phyloP scores from a whole-genome alignment of 1,140 invertebrate species.

The Lamellibrachia luymesi region DNA sequence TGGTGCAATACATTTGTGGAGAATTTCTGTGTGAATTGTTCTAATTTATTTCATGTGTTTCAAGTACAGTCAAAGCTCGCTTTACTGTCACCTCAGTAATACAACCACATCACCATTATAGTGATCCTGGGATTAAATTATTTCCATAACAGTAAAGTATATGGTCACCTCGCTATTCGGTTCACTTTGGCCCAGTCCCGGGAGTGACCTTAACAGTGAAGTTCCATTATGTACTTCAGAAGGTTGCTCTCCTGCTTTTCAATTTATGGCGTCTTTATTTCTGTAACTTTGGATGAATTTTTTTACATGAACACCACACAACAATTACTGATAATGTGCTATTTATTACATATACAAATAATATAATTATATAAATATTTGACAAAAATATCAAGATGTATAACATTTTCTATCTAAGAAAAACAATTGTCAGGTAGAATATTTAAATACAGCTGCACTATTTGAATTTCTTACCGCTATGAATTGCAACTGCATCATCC shows the following conservation, averaged over 20 bases:
- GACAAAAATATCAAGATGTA: not conserved
- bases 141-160: too few species aligned
- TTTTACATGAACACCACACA: too few species aligned
- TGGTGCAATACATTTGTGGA: not conserved
- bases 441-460: not conserved
- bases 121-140: not conserved
- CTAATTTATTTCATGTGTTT: not conserved
- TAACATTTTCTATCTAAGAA: slow-evolving; percentile 41
- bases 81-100: not conserved
- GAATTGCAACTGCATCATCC: not conserved
- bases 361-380: slow-evolving; percentile 21
- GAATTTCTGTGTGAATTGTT: not conserved
- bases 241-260: not conserved
- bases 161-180: too few species aligned
- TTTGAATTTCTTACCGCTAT: not conserved
- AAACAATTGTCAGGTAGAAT: not conserved
- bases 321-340: not conserved
- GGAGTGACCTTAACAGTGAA: too few species aligned
- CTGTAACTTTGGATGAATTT: too few species aligned
- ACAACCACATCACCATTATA: too few species aligned
- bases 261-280: not conserved
- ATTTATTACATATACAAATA: slow-evolving; percentile 18
- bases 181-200: too few species aligned
- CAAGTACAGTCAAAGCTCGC: not conserved
- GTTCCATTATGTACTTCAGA: too few species aligned